phyloP scores from a whole-genome alignment of 2,888 invertebrate species.

The Sarcophaga variegata region DNA sequence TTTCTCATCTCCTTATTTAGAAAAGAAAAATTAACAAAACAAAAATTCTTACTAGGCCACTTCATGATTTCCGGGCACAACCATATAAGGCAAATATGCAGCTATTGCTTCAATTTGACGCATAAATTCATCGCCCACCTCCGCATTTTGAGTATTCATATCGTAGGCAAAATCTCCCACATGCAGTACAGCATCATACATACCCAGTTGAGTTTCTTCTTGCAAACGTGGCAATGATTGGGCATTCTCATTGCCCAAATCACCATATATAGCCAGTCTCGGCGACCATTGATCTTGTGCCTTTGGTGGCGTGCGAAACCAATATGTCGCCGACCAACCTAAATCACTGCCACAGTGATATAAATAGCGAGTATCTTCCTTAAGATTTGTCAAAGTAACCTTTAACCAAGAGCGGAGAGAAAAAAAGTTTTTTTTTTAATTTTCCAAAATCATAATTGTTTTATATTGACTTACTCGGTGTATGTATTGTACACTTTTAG shows the following conservation, averaged over 20 bases:
- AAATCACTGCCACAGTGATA: constrained; percentile 90
- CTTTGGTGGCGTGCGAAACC: constrained; percentile 87
- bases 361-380: constrained; percentile 86
- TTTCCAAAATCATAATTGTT: background rate
- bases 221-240: constrained; percentile 91
- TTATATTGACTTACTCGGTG: constrained; percentile 85
- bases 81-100: constrained; percentile 95
- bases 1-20: background rate
- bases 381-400: constrained; percentile 84
- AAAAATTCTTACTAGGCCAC: constrained; percentile 86
- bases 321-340: constrained; percentile 92
- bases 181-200: constrained; percentile 94
- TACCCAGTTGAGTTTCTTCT: constrained; percentile 89
- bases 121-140: constrained; percentile 96
- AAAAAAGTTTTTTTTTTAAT: background rate
- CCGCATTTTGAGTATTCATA: constrained; percentile 91
- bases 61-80: constrained; percentile 96
- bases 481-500: constrained; percentile 87
- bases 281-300: constrained; percentile 88
- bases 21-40: background rate
- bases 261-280: constrained; percentile 93
- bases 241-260: constrained; percentile 96
- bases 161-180: constrained; percentile 98
- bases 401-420: constrained; percentile 59
- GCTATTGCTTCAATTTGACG: constrained; percentile 94